Conservation (phyloP, 2,797 vertebrate species). For the Pangasius macronema region DNA sequence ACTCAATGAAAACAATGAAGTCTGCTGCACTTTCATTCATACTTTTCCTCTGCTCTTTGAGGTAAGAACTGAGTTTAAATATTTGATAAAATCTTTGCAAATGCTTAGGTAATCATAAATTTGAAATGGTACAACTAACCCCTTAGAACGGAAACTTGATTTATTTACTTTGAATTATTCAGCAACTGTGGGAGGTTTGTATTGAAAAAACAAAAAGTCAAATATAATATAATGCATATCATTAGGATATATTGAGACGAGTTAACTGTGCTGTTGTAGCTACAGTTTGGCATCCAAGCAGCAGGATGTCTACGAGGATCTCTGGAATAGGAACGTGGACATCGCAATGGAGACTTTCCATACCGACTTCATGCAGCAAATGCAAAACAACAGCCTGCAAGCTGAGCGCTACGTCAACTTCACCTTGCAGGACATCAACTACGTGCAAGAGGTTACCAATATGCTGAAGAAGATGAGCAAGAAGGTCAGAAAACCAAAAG, state of each 20-base stretch:
- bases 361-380: slow-evolving; percentile 45
- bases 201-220: not conserved
- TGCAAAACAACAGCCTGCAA: slow-evolving; percentile 48
- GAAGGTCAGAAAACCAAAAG: not conserved
- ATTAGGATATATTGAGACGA: not conserved
- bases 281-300: slow-evolving; percentile 13
- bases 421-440: slow-evolving; percentile 54
- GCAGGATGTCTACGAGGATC: slow-evolving; percentile 46
- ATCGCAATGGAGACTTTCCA: slow-evolving; percentile 31
- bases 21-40: not conserved
- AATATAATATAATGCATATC: not conserved
- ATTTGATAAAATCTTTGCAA: not conserved
- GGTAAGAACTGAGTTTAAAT: slow-evolving; percentile 14
- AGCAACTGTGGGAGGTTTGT: not conserved
- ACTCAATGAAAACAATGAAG: not conserved
- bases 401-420: slow-evolving; percentile 51
- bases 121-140: not conserved
- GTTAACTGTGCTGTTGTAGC: slow-evolving; percentile 39
- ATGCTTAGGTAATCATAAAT: not conserved
- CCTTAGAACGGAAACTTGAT: not conserved
- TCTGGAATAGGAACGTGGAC: slow-evolving; percentile 45
- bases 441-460: slow-evolving; percentile 42
- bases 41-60: not conserved
- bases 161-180: not conserved
- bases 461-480: slow-evolving; percentile 46